Base-by-base conservation (phyloP, 1,140 invertebrate species). In the Galleria mellonella region DNA sequence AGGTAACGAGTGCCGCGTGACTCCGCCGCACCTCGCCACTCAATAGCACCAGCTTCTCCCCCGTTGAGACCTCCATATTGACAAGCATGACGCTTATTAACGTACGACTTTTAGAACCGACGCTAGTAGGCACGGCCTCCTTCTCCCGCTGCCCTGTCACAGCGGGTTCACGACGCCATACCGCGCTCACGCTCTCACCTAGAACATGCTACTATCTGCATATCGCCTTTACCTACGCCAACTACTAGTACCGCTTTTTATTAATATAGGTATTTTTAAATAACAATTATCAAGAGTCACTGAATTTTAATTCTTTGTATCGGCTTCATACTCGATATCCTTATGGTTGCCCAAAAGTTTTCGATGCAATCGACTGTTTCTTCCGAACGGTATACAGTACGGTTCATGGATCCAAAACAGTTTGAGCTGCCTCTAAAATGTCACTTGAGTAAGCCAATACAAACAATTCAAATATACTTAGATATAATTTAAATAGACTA, bases 1-100 rank as follows among this genome's bases (percentile, higher is more conserved):
- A 97, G 95, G 95, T 97, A 96, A 84, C 71, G 72, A 51, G 76
- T 82, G 75, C 70, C 74, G 76, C 70, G 70, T 74, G 73, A 14
- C 43, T 15, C 43, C 30, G 32, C 38, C 44, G 23, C 48, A 33
- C 55, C 61, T 33, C 63, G 47, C 54, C 48, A 8, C 35, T n/a
- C 33, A 23, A 9, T 35, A 11, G 11, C 41, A 13, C 9, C 15
- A 42, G 11, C 30, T 11, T 5, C 28, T 9, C 53, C 7, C 43
- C 43, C 48, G 28, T 37, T 31, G 7, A 23, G 2, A 3, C 17
- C 17, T 38, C 47, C 17, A 23, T 23, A 23, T 23, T 23, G 17
- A 23, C 17, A 23, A 23, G 43, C 50, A 45, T 51, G 37, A 37
- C 32, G 46, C 47, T 51, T 51, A 42, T 45, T 30, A 43, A 32